Evolutionary conservation across 1,140 invertebrate genomes (phyloP), one percentile per base, ranked within the genome.

Genomic region (Chionoecetes opilio): DNA sequence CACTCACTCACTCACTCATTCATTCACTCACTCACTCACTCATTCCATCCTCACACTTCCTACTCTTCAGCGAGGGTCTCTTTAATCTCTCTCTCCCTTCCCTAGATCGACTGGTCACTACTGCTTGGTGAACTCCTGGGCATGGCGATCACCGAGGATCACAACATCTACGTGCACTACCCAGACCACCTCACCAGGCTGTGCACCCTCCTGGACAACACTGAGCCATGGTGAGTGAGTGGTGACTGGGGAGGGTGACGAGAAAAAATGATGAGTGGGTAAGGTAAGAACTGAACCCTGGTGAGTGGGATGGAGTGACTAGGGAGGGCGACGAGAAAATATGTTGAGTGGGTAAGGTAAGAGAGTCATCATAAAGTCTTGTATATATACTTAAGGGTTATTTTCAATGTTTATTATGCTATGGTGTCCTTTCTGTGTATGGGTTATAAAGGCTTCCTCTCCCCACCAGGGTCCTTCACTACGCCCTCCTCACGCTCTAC

Each of bases 101-200:
- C 21, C 3, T 87, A 95, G 94, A 63, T 95, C 0, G 94, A 95
- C 37, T 95, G 94, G 94, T 11, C 35, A 1, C 86, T 92, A n/a
- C 90, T 95, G 41, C 32, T 95, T 31, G 34, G 75, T 17, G 90
- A 86, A 3, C 94, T 95, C 11, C 82, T 91, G 34, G 35, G 87
- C 37, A 85, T 41, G 82, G 87, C 14, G 17, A 75, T 95, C 14
- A 95, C 88, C 6, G 90, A 91, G 0, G 89, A 95, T 3, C 82
- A 91, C 29, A 86, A 29, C 38, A 95, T 95, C 89, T 95, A 86
- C 82, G 31, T 95, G 21, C 86, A 86, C 46, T 92, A 35, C 41
- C 94, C 94, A 14, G 37, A 91, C 2, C 91, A 95, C 21, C 46
- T 95, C 21, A 21, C 26, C 6, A 46, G 14, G 3, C 90, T 95